phyloP scores from a whole-genome alignment of 2,888 invertebrate species.

The Arge pagana region DNA sequence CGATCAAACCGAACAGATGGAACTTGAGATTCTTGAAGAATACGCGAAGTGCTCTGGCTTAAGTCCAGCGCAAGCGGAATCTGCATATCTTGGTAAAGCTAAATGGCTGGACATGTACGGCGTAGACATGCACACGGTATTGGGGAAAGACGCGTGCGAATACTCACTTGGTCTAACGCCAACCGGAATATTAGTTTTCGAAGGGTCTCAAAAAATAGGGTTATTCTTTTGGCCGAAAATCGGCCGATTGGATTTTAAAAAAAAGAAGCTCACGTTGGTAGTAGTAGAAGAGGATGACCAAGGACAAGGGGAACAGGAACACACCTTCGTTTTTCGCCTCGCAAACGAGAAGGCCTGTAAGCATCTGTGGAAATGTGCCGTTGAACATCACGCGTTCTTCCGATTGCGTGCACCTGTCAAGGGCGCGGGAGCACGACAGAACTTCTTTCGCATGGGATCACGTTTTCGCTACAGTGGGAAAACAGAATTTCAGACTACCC shows the following conservation, averaged over 20 bases:
- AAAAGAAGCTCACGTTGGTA: conserved; percentile 93
- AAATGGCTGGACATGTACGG: conserved; percentile 99
- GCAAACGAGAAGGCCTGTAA: conserved; percentile 98
- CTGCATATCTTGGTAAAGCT: conserved; percentile 91
- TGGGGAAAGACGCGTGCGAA: conserved; percentile 95
- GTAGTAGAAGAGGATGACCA: conserved; percentile 99
- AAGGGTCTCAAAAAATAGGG: conserved; percentile 95
- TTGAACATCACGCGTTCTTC: conserved; percentile 99
- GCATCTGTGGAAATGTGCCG: conserved; percentile 99
- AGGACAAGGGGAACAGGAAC: conserved; percentile 90
- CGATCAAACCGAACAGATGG: conserved; percentile 95
- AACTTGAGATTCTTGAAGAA: conserved; percentile 90
- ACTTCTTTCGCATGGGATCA: conserved; percentile 98
- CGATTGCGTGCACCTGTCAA: conserved; percentile 88
- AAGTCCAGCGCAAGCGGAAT: conserved; percentile 94
- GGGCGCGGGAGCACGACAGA: conserved; percentile 86
- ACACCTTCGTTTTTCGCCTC: conserved; percentile 96
- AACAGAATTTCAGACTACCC: conserved; percentile 97
- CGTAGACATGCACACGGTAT: conserved; percentile 96
- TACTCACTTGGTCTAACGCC: conserved; percentile 97
- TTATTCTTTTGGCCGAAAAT: conserved; percentile 99
- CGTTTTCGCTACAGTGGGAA: conserved; percentile 94
- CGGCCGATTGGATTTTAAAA: conserved; percentile 95
- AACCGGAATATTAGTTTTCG: conserved; percentile 97
- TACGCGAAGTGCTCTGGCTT: conserved; percentile 85